Conservation (phyloP, 1,140 invertebrate genomes). For the Laodelphax striatellus region DNA sequence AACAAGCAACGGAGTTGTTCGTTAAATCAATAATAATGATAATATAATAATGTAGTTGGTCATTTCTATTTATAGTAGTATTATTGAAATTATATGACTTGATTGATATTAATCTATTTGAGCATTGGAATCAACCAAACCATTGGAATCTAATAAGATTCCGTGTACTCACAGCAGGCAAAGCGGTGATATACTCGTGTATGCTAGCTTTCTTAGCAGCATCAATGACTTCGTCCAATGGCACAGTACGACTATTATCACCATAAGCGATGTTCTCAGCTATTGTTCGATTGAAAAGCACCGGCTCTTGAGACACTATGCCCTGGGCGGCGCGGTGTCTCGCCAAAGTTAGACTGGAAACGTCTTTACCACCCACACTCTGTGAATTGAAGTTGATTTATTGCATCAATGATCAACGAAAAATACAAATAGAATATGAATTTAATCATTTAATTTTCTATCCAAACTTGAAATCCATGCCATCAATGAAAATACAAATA, state of each 20-base stretch:
- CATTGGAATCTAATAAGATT: too few species aligned
- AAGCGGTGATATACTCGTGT: slow-evolving; percentile 60
- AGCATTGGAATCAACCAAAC: too few species aligned
- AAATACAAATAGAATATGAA: too few species aligned
- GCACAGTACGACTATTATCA: slow-evolving; percentile 37
- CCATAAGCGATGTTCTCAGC: slow-evolving; percentile 68
- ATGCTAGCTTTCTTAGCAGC: slow-evolving; percentile 61
- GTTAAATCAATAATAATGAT: too few species aligned
- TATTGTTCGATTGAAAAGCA: slow-evolving; percentile 60
- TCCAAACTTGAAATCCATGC: too few species aligned
- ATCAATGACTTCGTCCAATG: slow-evolving; percentile 45
- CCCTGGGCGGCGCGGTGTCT: slow-evolving; percentile 58
- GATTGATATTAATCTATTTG: too few species aligned
- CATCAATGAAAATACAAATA: too few species aligned
- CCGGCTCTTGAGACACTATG: slow-evolving; percentile 68
- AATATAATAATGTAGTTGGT: too few species aligned
- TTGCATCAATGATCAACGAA: neutral
- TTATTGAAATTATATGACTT: too few species aligned
- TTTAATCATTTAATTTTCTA: too few species aligned
- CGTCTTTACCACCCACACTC: slow-evolving; percentile 49
- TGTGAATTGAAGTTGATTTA: slow-evolving; percentile 44
- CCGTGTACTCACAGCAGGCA: slow-evolving; percentile 51
- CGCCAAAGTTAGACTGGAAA: slow-evolving; percentile 48
- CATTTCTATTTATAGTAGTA: too few species aligned
- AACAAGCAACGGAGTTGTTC: too few species aligned